Base-by-base conservation (phyloP, 1,140 invertebrate genomes). In the Phocides pigmalion region DNA sequence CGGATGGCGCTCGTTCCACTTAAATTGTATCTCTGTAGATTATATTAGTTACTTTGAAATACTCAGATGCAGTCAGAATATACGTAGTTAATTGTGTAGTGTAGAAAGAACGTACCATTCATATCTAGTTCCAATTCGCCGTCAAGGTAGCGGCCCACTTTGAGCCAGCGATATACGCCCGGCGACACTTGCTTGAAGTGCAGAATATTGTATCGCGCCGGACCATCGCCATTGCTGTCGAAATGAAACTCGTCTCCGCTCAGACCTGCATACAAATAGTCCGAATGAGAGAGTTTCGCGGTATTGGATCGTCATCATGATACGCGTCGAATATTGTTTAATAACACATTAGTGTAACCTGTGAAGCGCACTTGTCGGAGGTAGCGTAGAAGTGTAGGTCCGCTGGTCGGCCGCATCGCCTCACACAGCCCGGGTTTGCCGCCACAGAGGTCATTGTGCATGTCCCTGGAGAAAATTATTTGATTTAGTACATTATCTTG, bases 191-290 rank as follows among this genome's bases (percentile, higher is more conserved):
- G 96, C 81, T 98, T 97, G 93, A 98, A 99, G 83, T 99, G 98
- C 41, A 98, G 95, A 59, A 99, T 98, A 76, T 98, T 97, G 91
- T 99, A 99, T 1, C 98, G 93, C 0, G 97, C 96, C 0, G 98
- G 98, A 0, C 97, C 98, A 78, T 99, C 98, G 0, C 97, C 97
- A 74, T 97, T 96, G 12, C 82, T 91, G 82, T 98, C 96, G 88
- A 99, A 99, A 66, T 95, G 94, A 87, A 99, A 99, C 73, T 95
- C 93, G 83, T 98, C 97, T 3, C 96, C 96, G 69, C 96, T 97
- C 8, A 98, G 91, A 80, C 97, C 97, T 96, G 84, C 16, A 76
- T 42, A 44, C 4, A 1, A 11, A 35, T n/a, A 35, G 6, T n/a
- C n/a, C n/a, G 0, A 35, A 8, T n/a, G 5, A 39, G 4, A 39